These are phyloP conservation scores for Romanomermis culicivorax DNA, from an alignment of 2,888 invertebrate species.

Conservation along the genomic window DNA sequence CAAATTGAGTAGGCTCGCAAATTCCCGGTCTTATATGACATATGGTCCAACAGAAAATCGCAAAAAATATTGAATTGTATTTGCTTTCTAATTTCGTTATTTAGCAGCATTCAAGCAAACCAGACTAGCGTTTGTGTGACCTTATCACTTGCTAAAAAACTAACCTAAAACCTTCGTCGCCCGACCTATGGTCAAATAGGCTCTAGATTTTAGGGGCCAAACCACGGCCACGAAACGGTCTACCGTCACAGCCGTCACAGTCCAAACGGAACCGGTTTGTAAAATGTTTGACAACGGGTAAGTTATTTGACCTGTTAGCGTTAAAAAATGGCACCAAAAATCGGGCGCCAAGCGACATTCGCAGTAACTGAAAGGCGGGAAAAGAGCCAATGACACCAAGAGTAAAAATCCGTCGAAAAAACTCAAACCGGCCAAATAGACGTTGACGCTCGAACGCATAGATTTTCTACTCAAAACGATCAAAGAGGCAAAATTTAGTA, in stretches of 20 bases:
- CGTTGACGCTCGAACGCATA: constrained; percentile 22
- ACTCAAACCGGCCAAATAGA: constrained; percentile 26
- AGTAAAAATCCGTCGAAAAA: constrained; percentile 23
- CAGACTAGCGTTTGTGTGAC: too few relatives aligned
- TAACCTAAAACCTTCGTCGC: too few relatives aligned
- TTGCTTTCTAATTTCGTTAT: too few relatives aligned
- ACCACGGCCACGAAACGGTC: constrained; percentile 8
- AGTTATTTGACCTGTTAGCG: constrained; percentile 4
- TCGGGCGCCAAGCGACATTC: too few relatives aligned
- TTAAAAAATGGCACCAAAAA: neutral
- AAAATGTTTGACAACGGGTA: constrained; percentile 9
- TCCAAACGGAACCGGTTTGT: constrained; percentile 11
- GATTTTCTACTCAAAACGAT: constrained; percentile 10
- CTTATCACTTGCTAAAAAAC: too few relatives aligned
- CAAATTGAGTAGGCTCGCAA: too few relatives aligned
- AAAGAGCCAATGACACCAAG: constrained; percentile 20
- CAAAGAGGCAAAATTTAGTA: constrained; percentile 11
- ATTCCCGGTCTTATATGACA: too few relatives aligned
- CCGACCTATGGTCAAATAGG: neutral
- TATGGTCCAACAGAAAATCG: too few relatives aligned
- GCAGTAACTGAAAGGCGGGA: constrained; percentile 8
- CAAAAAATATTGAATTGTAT: too few relatives aligned
- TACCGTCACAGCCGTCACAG: constrained; percentile 7
- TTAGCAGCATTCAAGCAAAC: too few relatives aligned
- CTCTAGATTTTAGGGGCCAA: neutral